phyloP scores from a whole-genome alignment of 2,797 vertebrate species.

The Prionace glauca region DNA sequence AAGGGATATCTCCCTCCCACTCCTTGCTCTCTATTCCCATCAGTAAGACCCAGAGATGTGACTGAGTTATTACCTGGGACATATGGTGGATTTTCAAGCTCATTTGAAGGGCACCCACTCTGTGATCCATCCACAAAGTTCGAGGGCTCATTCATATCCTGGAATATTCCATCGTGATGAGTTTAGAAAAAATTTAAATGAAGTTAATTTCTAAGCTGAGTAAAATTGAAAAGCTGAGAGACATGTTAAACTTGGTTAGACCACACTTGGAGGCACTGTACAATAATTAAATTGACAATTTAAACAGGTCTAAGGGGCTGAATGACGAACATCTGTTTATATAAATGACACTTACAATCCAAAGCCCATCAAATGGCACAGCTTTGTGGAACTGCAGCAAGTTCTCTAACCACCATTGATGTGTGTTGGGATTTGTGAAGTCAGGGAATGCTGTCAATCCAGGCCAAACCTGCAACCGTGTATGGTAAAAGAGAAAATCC shows the following conservation, averaged over 20 bases:
- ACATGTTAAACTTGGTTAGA: not conserved
- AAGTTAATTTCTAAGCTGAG: not conserved
- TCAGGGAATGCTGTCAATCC: constrained; percentile 75
- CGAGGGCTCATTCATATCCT: constrained; percentile 89
- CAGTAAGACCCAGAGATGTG: not conserved
- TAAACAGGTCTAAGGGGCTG: not conserved
- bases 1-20: not conserved
- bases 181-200: not conserved
- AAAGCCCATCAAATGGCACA: constrained; percentile 74
- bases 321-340: not conserved
- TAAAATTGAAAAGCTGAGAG: not conserved
- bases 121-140: constrained; percentile 78
- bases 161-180: not conserved
- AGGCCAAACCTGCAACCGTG: constrained; percentile 70
- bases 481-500: not conserved
- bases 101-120: constrained; percentile 63
- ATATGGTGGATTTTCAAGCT: constrained; percentile 72
- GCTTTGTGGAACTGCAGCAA: constrained; percentile 63
- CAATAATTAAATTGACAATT: no score
- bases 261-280: not conserved
- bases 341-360: constrained; percentile 68
- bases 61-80: constrained; percentile 59
- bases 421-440: constrained; percentile 66
- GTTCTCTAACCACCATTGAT: constrained; percentile 81
- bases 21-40: not conserved